Percentiles rank a stretch among this genome's conserved stretches.
phyloP scores from a whole-genome alignment of 2,113 vertebrate species.

The Amblyornis subalaris region DNA sequence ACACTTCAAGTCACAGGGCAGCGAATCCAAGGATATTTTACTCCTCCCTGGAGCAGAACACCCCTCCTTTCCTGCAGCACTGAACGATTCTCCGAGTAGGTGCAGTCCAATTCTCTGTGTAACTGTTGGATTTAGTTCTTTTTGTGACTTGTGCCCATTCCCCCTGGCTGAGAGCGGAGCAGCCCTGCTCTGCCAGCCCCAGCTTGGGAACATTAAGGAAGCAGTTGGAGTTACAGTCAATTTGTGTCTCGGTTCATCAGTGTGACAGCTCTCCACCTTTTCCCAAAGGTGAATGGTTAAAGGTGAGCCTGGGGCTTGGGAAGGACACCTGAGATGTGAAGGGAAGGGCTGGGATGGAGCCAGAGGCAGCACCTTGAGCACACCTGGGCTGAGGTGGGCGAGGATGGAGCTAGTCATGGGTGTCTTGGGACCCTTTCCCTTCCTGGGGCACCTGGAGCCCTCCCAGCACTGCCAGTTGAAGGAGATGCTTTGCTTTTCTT shows the following conservation, averaged over 20 bases:
- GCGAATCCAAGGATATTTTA: accelerated
- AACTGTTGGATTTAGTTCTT: background rate
- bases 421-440: background rate
- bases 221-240: background rate
- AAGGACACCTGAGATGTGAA: background rate
- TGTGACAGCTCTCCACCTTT: background rate
- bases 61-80: background rate
- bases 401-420: accelerated
- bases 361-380: background rate
- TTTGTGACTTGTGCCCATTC: accelerated
- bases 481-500: accelerated
- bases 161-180: background rate
- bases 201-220: background rate
- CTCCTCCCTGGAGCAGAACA: background rate
- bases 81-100: accelerated
- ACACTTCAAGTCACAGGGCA: accelerated
- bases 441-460: background rate
- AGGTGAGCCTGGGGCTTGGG: background rate
- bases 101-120: background rate
- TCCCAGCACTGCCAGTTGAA: background rate
- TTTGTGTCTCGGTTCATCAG: accelerated
- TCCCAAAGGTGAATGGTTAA: accelerated
- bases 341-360: background rate
- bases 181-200: background rate
- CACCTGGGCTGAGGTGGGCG: background rate